A percentile compares a stretch with the other conserved stretches of the same genome.
Conservation (phyloP, 2,113 vertebrate species). For the Nematolebias whitei region DNA sequence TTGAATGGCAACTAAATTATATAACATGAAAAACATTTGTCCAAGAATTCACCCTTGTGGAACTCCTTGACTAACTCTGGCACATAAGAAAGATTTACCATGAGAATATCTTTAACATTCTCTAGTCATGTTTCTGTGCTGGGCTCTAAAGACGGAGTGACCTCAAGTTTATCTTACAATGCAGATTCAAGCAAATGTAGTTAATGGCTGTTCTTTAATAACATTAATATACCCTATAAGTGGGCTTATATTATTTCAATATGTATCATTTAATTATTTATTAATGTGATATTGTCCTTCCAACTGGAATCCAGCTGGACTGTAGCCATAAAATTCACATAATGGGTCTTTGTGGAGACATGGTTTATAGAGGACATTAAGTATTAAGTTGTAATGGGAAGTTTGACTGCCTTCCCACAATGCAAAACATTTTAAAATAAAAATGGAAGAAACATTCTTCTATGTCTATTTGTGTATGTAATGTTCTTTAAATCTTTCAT, state of each 20-base stretch:
- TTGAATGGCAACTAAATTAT: background rate
- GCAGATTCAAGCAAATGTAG: too few species aligned
- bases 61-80: background rate
- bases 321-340: background rate
- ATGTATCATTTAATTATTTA: too few species aligned
- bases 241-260: too few species aligned
- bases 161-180: background rate
- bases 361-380: conserved; percentile 18
- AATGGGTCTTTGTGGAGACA: conserved; percentile 12
- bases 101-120: too few species aligned
- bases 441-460: too few species aligned
- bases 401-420: background rate
- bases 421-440: background rate
- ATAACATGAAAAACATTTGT: background rate
- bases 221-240: too few species aligned
- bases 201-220: too few species aligned
- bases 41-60: background rate
- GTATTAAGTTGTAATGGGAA: background rate
- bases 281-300: too few species aligned
- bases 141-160: background rate
- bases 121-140: background rate
- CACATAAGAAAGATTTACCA: too few species aligned
- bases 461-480: too few species aligned
- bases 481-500: too few species aligned
- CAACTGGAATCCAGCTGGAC: too few species aligned